Percentiles rank a stretch among this genome's conserved stretches.
Conservation (phyloP, 2,113 vertebrate species). For the Chascanopsetta lugubris region DNA sequence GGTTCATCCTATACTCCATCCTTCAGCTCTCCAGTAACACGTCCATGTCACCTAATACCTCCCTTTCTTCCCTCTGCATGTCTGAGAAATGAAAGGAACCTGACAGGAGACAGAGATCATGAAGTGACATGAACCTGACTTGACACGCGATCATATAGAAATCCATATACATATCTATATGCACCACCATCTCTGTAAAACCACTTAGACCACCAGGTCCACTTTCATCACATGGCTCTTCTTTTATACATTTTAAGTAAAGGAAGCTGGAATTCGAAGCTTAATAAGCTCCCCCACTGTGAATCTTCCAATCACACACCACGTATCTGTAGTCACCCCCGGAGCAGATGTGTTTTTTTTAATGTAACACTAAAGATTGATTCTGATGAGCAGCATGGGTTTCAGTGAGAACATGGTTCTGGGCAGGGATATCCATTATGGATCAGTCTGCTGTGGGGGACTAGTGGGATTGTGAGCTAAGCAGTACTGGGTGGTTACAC, state of each 20-base stretch:
- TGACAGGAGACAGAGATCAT: not conserved
- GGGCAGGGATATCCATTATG: conserved; percentile 36
- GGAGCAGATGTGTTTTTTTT: conserved; percentile 26
- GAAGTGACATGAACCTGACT: conserved; percentile 6
- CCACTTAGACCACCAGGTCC: conserved; percentile 20
- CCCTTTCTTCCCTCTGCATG: not conserved
- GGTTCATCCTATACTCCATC: not conserved
- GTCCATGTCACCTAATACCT: not conserved
- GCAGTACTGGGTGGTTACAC: conserved; percentile 11
- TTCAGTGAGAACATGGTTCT: conserved; percentile 34
- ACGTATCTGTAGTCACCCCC: conserved; percentile 15
- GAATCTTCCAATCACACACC: conserved; percentile 37
- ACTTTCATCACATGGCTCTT: conserved; percentile 20
- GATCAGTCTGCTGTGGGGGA: conserved; percentile 22
- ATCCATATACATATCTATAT: too few species aligned
- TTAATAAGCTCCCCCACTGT: conserved; percentile 12
- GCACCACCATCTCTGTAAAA: conserved; percentile 10
- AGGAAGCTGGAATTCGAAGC: conserved; percentile 13
- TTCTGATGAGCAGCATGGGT: conserved; percentile 39
- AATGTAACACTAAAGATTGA: conserved; percentile 57
- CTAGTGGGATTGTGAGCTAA: not conserved
- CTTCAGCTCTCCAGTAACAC: not conserved
- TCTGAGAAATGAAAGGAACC: not conserved
- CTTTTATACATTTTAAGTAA: conserved; percentile 14
- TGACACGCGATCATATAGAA: not conserved